A percentile compares a stretch with the other conserved stretches of the same genome.
Evolutionary conservation across 1,140 invertebrate genomes (phyloP).

Genomic region (Antheraea mylitta): DNA sequence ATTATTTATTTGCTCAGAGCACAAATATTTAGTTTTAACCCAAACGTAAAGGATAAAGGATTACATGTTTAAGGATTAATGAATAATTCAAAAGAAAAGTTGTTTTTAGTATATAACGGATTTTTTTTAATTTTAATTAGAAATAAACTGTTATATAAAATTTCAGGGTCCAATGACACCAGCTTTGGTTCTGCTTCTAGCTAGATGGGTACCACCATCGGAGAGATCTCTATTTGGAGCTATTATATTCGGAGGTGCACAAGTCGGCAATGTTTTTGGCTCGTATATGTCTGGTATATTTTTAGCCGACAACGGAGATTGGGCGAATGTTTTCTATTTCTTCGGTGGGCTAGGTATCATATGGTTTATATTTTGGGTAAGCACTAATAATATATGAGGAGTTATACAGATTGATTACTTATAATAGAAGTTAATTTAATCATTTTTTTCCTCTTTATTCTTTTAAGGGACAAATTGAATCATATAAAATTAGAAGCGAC

Average conservation of each 20-base stretch:
- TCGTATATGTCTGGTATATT: constrained; percentile 85
- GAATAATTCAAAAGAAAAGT: no score
- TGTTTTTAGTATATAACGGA: no score
- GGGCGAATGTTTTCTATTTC: constrained; percentile 90
- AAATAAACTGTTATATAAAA: not conserved
- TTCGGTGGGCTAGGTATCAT: constrained; percentile 87
- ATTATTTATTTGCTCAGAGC: not conserved
- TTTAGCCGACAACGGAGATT: constrained; percentile 82
- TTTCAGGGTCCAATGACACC: constrained; percentile 84
- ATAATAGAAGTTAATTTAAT: no score
- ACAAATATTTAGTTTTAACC: no score
- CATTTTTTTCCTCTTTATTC: no score
- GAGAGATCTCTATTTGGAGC: constrained; percentile 86
- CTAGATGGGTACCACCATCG: constrained; percentile 86
- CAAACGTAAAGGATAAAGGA: no score
- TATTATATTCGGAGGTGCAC: constrained; percentile 85
- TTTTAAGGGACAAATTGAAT: no score
- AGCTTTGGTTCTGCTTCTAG: constrained; percentile 84
- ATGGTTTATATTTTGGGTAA: constrained; percentile 86
- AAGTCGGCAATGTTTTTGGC: constrained; percentile 86
- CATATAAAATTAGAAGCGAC: no score
- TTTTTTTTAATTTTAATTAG: no score
- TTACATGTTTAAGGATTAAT: no score
- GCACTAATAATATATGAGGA: not conserved
- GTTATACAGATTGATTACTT: not conserved